Conservation (phyloP, 1,140 invertebrate species). For the Sitodiplosis mosellana region DNA sequence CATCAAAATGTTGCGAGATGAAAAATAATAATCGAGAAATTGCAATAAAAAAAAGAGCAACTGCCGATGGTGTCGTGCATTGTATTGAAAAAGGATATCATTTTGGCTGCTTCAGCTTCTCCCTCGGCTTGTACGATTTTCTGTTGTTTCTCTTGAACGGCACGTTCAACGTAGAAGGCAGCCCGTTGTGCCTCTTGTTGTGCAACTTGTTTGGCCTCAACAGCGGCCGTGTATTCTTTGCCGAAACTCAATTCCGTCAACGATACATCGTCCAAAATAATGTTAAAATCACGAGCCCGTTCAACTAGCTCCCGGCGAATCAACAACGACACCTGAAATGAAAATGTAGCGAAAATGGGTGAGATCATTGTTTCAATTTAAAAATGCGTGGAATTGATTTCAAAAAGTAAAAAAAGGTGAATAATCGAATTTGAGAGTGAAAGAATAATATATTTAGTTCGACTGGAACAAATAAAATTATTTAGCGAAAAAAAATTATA, state of each 20-base stretch:
- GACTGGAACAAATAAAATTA: too few species aligned
- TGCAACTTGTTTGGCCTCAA: conserved; percentile 98
- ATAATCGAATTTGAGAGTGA: too few species aligned
- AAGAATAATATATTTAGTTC: too few species aligned
- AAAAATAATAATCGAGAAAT: too few species aligned
- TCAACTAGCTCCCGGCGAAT: conserved; percentile 89
- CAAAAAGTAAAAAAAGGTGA: too few species aligned
- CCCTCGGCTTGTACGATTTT: conserved; percentile 99
- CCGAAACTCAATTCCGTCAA: conserved; percentile 97
- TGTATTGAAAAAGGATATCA: conserved; percentile 70
- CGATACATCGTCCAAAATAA: conserved; percentile 98
- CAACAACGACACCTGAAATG: conserved; percentile 57
- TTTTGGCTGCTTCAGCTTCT: conserved; percentile 95
- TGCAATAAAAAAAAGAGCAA: too few species aligned
- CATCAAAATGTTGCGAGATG: too few species aligned
- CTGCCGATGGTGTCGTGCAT: too few species aligned
- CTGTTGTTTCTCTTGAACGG: conserved; percentile 95
- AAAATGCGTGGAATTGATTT: too few species aligned
- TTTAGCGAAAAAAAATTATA: too few species aligned
- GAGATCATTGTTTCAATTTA: too few species aligned
- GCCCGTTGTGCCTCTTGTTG: conserved; percentile 99
- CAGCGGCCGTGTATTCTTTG: conserved; percentile 97
- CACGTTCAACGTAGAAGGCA: conserved; percentile 93
- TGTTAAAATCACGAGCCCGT: conserved; percentile 95
- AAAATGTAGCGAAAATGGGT: too few species aligned